phyloP scores from a whole-genome alignment of 2,797 vertebrate genomes.

The Neosilurus hyrtlii region DNA sequence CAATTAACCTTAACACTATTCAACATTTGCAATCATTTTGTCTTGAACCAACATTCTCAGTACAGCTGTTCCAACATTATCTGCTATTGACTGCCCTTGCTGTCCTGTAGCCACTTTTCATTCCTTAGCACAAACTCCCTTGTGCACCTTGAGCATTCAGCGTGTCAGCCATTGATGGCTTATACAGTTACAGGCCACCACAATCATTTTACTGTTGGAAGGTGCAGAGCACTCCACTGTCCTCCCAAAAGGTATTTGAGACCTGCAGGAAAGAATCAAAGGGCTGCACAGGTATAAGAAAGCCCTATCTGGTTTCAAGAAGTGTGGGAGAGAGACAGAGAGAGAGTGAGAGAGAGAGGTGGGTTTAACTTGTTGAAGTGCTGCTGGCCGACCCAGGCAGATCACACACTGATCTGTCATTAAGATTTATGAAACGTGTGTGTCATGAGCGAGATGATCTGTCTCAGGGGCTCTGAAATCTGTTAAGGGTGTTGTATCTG shows the following conservation, averaged over 20 bases:
- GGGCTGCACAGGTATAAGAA: slow-evolving; percentile 71
- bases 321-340: slow-evolving; percentile 62
- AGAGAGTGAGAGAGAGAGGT: slow-evolving; percentile 61
- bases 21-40: background rate
- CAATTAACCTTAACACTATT: background rate
- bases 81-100: slow-evolving; percentile 21
- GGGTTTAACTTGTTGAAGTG: slow-evolving; percentile 48
- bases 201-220: slow-evolving; percentile 76
- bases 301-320: slow-evolving; percentile 70
- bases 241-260: slow-evolving; percentile 72
- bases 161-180: slow-evolving; percentile 63
- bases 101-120: slow-evolving; percentile 33
- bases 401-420: slow-evolving; percentile 46
- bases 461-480: slow-evolving; percentile 42
- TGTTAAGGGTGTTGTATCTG: slow-evolving; percentile 51
- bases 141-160: slow-evolving; percentile 48
- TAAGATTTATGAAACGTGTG: slow-evolving; percentile 53
- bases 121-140: slow-evolving; percentile 43
- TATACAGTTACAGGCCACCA: slow-evolving; percentile 70
- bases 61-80: slow-evolving; percentile 22
- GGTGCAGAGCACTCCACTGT: slow-evolving; percentile 64
- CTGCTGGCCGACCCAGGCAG: slow-evolving; percentile 50
- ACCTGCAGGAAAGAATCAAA: slow-evolving; percentile 77
- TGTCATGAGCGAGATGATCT: slow-evolving; percentile 48
- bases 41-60: background rate